These are phyloP conservation scores for Drosophila rhopaloa DNA, from an alignment of 1,140 invertebrate genomes.

Conservation along the genomic window DNA sequence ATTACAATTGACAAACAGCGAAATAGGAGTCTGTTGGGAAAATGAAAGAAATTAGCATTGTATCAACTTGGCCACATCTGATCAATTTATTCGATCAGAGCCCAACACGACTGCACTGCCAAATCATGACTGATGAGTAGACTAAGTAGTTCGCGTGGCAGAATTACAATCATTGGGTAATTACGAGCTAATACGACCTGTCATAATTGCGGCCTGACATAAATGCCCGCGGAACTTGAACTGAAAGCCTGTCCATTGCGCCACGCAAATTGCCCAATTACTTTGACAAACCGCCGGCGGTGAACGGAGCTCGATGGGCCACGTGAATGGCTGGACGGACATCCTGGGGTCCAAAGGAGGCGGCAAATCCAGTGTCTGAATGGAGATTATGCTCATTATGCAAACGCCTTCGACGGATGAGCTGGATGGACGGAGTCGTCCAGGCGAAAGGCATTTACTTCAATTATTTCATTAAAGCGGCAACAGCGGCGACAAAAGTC, in stretches of 20 bases:
- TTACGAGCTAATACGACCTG: slow-evolving; percentile 38
- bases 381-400: slow-evolving; percentile 56
- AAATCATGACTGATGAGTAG: slow-evolving; percentile 32
- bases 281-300: slow-evolving; percentile 48
- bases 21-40: no score
- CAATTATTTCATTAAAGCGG: slow-evolving; percentile 73
- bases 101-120: no score
- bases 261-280: slow-evolving; percentile 42
- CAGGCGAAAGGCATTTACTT: slow-evolving; percentile 63
- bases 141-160: slow-evolving; percentile 17
- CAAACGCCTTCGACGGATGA: slow-evolving; percentile 39
- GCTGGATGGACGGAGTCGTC: slow-evolving; percentile 23
- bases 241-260: slow-evolving; percentile 30
- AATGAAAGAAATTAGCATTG: neutral
- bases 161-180: slow-evolving; percentile 38
- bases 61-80: neutral
- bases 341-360: neutral
- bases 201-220: slow-evolving; percentile 29
- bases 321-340: slow-evolving; percentile 25
- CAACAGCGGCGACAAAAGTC: slow-evolving; percentile 25
- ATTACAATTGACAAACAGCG: no score
- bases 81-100: neutral
- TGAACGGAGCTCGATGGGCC: slow-evolving; percentile 11
- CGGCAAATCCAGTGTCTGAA: neutral
- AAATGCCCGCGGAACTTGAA: slow-evolving; percentile 34